Conservation (phyloP, 2,797 vertebrate genomes). For the Mus caroli region DNA sequence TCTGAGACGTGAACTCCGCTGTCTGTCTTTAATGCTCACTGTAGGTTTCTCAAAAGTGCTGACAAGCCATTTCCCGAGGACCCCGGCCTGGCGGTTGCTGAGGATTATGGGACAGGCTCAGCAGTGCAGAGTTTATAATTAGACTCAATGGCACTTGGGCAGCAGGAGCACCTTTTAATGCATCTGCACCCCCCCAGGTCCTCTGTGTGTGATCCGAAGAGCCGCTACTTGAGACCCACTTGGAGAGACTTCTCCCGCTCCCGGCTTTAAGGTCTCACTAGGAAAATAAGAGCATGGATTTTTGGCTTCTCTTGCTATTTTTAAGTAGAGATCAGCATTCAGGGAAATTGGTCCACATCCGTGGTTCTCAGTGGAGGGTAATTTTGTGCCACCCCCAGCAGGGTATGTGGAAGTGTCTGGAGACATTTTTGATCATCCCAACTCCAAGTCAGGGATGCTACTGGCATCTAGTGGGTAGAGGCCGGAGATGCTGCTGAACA, state of each 20-base stretch:
- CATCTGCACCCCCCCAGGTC: neutral
- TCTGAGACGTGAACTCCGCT: neutral
- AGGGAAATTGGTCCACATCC: neutral
- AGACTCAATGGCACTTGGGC: neutral
- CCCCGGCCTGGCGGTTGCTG: neutral
- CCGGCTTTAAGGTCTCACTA: neutral
- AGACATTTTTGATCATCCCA: neutral
- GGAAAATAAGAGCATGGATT: neutral
- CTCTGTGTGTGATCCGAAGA: neutral
- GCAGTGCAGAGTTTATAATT: neutral
- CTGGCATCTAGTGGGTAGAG: conserved; percentile 12
- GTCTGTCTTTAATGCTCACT: neutral
- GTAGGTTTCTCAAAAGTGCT: neutral
- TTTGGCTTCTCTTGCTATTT: conserved; percentile 9
- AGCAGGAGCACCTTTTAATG: neutral
- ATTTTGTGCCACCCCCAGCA: neutral
- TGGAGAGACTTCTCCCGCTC: neutral
- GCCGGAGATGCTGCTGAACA: neutral
- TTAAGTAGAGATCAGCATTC: conserved; percentile 10
- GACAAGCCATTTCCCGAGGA: neutral
- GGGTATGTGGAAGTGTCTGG: neutral
- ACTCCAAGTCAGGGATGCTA: neutral
- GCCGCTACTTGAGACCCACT: neutral
- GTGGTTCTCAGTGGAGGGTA: neutral
- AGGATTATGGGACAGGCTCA: neutral